Conservation (phyloP, 2,888 invertebrate genomes). For the Meghimatium bilineatum region DNA sequence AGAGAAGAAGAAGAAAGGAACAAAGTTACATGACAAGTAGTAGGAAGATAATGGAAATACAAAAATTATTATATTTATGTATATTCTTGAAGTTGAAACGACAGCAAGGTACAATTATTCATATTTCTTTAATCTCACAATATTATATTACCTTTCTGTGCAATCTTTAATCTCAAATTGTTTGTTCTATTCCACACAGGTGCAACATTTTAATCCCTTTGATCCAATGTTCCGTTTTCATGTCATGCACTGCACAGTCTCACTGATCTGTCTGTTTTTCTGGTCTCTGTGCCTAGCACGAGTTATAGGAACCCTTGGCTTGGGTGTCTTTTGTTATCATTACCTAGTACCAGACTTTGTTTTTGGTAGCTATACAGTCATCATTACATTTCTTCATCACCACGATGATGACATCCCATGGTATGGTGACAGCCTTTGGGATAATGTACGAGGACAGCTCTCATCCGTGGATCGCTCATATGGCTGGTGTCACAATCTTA, state of each 20-base stretch:
- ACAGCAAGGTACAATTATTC: no score
- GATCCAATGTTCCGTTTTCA: slow-evolving; percentile 63
- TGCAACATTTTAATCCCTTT: slow-evolving; percentile 52
- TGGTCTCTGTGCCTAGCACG: slow-evolving; percentile 60
- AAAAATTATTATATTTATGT: no score
- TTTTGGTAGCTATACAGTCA: slow-evolving; percentile 70
- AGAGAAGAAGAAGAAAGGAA: no score
- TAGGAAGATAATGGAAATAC: no score
- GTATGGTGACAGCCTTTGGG: slow-evolving; percentile 72
- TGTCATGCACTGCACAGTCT: slow-evolving; percentile 58
- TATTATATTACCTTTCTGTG: background rate
- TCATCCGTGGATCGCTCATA: slow-evolving; percentile 73
- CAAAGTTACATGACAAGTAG: no score
- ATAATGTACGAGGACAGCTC: slow-evolving; percentile 73
- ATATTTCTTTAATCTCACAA: no score
- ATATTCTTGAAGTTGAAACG: no score
- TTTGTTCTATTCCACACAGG: slow-evolving; percentile 18
- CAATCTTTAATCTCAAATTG: background rate
- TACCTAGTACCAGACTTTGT: slow-evolving; percentile 68
- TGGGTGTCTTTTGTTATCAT: slow-evolving; percentile 60
- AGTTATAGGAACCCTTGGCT: slow-evolving; percentile 58
- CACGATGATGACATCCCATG: slow-evolving; percentile 72
- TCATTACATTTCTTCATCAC: slow-evolving; percentile 75
- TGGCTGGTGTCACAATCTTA: slow-evolving; percentile 72
- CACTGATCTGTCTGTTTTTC: slow-evolving; percentile 57